Base-by-base conservation (phyloP, 2,888 invertebrate species). In the Hydropsyche betteni region DNA sequence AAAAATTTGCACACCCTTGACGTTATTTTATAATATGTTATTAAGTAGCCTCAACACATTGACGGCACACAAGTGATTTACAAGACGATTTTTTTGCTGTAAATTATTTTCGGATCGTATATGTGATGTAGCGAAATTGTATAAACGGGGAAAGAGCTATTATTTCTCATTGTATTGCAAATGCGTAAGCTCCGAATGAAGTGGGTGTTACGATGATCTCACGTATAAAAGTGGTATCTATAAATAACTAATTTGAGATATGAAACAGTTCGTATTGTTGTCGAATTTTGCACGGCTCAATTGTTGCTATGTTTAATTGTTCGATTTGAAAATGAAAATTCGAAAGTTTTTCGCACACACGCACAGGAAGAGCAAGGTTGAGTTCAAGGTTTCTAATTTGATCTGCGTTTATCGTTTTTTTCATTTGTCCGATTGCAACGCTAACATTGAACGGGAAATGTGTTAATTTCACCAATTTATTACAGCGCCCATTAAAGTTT, bases 161-260 rank as follows among this genome's bases (percentile, higher is more conserved):
- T 64, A 33, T 64, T 64, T 55, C 55, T 55, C n/a, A 55, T 55
- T 55, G 16, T 55, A n/a, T 64, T 64, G 64, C 34, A 36, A 14
- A 55, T 64, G 64, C 64, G 64, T 61, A 61, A 24, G 8, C 64
- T 64, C 64, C 7, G 10, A 36, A 36, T 64, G 36, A 12, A 36
- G 64, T 64, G 64, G 64, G 64, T 64, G 64, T 34, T 64, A 34
- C 64, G 64, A 64, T 64, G 64, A 64, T 64, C 24, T 64, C 64
- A 64, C 36, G 34, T 33, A 64, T 64, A 64, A 64, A 64, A 64
- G 34, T 36, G 34, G 34, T 36, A 34, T 64, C 64, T 64, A 64
- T 64, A 64, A 33, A 64, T n/a, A 33, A 36, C 64, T 34, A 44
- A 12, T 5, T 8, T 7, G n/a, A 24, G 36, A 14, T 33, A 33